Conservation (phyloP, 2,113 vertebrate genomes). For the Canis aureus region DNA sequence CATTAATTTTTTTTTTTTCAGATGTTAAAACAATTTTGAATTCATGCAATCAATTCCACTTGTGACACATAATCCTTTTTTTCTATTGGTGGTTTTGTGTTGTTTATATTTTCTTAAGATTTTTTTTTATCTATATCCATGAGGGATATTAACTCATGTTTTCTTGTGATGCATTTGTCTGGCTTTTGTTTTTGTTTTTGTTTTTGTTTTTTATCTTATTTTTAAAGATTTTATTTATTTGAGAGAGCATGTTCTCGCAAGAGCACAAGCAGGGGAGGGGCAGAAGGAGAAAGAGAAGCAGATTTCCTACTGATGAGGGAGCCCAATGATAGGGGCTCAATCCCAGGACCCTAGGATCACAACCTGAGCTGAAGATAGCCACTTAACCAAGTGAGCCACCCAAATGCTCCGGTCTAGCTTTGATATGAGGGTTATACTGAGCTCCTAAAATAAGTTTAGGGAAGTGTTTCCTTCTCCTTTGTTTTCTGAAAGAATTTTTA, state of each 20-base stretch:
- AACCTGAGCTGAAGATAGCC: not conserved
- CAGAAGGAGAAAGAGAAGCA: not conserved
- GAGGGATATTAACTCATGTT: not conserved
- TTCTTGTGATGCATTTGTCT: conserved; percentile 17
- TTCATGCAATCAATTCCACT: not conserved
- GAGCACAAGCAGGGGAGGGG: not conserved
- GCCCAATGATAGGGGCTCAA: not conserved
- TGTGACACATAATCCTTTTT: not conserved
- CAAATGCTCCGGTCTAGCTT: not conserved
- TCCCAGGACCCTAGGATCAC: not conserved
- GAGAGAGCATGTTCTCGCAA: not conserved
- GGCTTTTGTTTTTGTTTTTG: not conserved
- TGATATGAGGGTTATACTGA: not conserved
- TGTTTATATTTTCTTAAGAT: not conserved
- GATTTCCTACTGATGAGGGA: no score
- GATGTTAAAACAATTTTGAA: not conserved
- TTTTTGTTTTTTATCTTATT: no score
- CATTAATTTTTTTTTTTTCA: not conserved
- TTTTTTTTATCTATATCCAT: not conserved
- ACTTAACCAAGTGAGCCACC: not conserved
- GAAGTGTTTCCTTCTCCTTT: not conserved
- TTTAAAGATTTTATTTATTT: not conserved
- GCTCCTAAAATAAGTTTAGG: not conserved
- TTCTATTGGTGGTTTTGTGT: not conserved
- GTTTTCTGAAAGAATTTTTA: not conserved